These are phyloP conservation scores for Megamerina dolium DNA, from an alignment of 2,888 invertebrate genomes.

Conservation along the genomic window DNA sequence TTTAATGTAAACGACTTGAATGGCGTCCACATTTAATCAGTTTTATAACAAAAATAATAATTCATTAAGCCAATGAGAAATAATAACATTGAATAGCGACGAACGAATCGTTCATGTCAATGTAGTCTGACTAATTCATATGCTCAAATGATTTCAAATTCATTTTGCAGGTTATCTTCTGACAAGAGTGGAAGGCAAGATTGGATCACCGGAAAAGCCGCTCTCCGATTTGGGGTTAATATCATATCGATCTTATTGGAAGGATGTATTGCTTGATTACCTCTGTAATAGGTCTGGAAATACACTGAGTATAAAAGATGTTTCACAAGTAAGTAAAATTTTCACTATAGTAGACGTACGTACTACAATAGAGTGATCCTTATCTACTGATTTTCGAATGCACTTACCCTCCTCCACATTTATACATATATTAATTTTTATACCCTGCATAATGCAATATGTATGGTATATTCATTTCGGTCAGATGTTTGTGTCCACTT, in stretches of 20 bases:
- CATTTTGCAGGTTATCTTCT: constrained; percentile 93
- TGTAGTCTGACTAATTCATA: too few relatives aligned
- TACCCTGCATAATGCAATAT: too few relatives aligned
- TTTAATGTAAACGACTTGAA: too few relatives aligned
- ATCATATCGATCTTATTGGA: constrained; percentile 98
- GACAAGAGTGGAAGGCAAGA: constrained; percentile 92
- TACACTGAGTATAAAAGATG: constrained; percentile 85
- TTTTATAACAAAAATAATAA: too few relatives aligned
- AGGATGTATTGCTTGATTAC: constrained; percentile 87
- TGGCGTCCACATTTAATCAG: too few relatives aligned
- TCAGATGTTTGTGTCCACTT: too few relatives aligned
- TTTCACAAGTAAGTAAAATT: constrained; percentile 50
- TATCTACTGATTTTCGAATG: background rate
- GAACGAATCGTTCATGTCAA: too few relatives aligned
- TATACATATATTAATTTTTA: background rate
- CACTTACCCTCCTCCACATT: too few relatives aligned
- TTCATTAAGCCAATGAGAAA: too few relatives aligned
- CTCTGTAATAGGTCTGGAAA: constrained; percentile 84
- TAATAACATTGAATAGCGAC: too few relatives aligned
- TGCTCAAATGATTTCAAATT: too few relatives aligned
- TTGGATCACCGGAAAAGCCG: constrained; percentile 99
- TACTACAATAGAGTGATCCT: background rate
- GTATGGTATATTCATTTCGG: too few relatives aligned
- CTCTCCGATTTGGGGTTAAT: constrained; percentile 95
- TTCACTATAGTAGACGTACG: background rate